phyloP scores from a whole-genome alignment of 2,113 vertebrate genomes.

The Hemiscyllium ocellatum region DNA sequence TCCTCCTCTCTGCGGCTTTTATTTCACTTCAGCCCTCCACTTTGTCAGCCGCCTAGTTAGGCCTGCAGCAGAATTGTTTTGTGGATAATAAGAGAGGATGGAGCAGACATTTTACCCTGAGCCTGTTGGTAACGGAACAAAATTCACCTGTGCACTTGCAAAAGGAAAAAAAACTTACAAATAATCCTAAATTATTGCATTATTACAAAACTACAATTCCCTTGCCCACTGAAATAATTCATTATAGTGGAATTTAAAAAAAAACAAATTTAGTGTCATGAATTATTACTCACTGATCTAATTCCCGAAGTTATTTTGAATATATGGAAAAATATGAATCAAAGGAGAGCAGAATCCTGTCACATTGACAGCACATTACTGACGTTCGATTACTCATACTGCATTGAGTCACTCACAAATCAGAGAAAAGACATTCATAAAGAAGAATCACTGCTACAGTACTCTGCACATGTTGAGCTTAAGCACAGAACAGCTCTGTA shows the following conservation, averaged over 20 bases:
- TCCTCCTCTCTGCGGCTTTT: too few species aligned
- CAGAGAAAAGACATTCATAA: background rate
- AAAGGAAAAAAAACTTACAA: background rate
- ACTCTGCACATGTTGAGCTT: background rate
- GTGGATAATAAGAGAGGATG: background rate
- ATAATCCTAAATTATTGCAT: background rate
- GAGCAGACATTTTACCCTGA: background rate
- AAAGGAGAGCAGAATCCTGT: background rate
- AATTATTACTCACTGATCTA: background rate
- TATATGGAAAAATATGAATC: background rate
- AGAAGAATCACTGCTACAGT: background rate
- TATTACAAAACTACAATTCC: background rate
- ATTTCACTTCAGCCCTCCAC: background rate
- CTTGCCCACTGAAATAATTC: slow-evolving; percentile 19
- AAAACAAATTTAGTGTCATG: background rate
- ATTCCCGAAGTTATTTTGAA: background rate
- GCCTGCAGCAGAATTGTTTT: background rate
- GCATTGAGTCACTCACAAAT: background rate
- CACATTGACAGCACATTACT: background rate
- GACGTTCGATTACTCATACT: background rate
- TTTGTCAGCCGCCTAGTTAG: background rate
- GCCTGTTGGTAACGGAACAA: background rate
- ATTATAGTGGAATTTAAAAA: background rate
- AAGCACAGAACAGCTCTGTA: background rate
- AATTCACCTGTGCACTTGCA: background rate